Base-by-base conservation (phyloP, 2,888 invertebrate species). In the Megalurothrips usitatus region DNA sequence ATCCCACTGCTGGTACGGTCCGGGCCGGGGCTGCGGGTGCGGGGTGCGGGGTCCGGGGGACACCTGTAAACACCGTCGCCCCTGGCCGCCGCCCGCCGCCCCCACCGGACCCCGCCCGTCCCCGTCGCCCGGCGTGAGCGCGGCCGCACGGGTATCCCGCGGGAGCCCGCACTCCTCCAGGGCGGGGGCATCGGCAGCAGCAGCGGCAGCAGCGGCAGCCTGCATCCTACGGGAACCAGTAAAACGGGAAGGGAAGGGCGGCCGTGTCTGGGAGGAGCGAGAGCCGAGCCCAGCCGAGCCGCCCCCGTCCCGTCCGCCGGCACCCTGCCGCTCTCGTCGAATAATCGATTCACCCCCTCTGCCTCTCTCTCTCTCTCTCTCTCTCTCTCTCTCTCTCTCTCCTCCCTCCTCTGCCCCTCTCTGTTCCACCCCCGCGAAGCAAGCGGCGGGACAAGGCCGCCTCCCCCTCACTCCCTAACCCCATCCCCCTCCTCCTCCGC, bases 371-470 rank as follows among this genome's bases (percentile, higher is more conserved):
- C 68, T 68, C 68, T 23, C 68, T 68, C 68, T 68, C 68, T 68
- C 63, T 19, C 63, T 63, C 68, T 68, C 68, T 68, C 23, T 68
- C 23, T 68, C 68, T 23, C 68, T 68, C 68, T 68, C 68, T 68
- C 68, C 23, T 23, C 58, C 14, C 58, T 12, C 19, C 58, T n/a
- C 52, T 12, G 6, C 14, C 58, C 17, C 19, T n/a, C 58, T n/a
- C 58, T 12, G 14, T n/a, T 14, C 58, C 14, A 58, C 19, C 58
- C 58, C 58, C 58, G 58, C 58, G 58, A 6, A 17, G 58, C n/a
- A 43, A 0, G 19, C 58, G 14, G 58, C 19, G 52, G 52, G 14
- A 19, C 52, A 52, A 17, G 52, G 52, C 17, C 58, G 58, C 58
- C 58, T 1, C 11, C 6, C n/a, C n/a, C n/a, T n/a, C n/a, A n/a